A percentile compares a stretch with the other conserved stretches of the same genome.
phyloP scores from a whole-genome alignment of 2,797 vertebrate genomes.

The Phaenicophaeus curvirostris region DNA sequence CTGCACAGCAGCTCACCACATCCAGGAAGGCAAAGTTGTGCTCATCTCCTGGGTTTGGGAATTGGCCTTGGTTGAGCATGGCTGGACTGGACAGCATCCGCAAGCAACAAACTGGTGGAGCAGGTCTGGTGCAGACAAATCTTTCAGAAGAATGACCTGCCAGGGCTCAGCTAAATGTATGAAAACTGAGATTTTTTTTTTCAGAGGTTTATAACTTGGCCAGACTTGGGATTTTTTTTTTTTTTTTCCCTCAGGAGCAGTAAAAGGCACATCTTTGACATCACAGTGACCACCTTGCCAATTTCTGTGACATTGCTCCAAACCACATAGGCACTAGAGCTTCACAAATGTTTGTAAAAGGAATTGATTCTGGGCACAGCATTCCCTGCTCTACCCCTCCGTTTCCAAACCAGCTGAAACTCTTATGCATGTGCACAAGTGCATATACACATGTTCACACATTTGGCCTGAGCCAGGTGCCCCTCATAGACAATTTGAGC shows the following conservation, averaged over 20 bases:
- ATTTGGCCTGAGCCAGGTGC: background rate
- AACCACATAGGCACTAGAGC: background rate
- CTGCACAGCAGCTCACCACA: fast-evolving
- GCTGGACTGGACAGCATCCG: background rate
- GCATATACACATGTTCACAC: background rate
- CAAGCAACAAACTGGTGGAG: background rate
- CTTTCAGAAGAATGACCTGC: background rate
- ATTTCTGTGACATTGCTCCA: background rate
- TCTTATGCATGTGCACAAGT: background rate
- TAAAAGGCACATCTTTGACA: conserved; percentile 42
- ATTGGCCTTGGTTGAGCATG: background rate
- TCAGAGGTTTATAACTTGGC: background rate
- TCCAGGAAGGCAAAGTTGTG: background rate
- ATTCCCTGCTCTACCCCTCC: background rate
- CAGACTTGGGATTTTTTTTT: background rate
- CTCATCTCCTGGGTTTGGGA: background rate
- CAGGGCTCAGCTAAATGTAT: background rate
- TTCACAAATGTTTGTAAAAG: conserved; percentile 21
- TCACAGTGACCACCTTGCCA: background rate
- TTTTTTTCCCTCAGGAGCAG: background rate
- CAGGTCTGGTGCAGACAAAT: background rate
- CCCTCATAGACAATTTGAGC: background rate
- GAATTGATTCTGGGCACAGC: background rate
- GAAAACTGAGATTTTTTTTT: background rate
- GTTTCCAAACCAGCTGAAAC: background rate